Percentiles rank a stretch among this genome's conserved stretches.
These are phyloP conservation scores for Plecturocebus donacophilus DNA, from an alignment of 2,113 vertebrate genomes.

Conservation along the genomic window DNA sequence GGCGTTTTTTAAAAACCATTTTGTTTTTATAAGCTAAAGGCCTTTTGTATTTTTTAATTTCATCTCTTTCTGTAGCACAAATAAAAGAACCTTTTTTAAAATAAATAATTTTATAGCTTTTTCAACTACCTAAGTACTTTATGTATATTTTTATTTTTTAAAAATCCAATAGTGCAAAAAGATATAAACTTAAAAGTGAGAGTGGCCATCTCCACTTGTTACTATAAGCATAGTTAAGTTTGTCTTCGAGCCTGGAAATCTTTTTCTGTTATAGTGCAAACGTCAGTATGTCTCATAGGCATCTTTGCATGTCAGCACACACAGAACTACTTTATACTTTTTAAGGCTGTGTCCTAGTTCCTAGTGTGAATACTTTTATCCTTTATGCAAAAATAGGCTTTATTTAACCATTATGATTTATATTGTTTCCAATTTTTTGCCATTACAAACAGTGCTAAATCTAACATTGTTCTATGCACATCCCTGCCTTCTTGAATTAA, in stretches of 20 bases:
- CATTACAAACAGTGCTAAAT: background rate
- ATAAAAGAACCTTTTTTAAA: background rate
- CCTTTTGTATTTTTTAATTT: background rate
- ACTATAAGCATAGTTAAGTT: background rate
- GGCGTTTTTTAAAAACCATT: background rate
- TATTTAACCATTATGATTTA: background rate
- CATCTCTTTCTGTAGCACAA: no score
- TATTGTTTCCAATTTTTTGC: background rate
- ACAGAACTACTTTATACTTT: background rate
- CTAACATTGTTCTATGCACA: background rate
- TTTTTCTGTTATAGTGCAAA: background rate
- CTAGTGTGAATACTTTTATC: background rate
- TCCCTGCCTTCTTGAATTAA: background rate
- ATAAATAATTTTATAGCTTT: background rate
- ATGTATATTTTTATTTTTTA: background rate
- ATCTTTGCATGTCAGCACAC: background rate
- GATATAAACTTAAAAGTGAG: background rate
- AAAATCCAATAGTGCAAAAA: background rate
- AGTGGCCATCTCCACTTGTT: background rate
- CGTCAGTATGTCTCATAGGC: background rate
- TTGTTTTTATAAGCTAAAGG: no score
- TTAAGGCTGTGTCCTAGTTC: background rate
- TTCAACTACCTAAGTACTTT: background rate
- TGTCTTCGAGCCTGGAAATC: background rate
- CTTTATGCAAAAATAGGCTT: background rate